Conservation (phyloP, 2,113 vertebrate species). For the Gobius niger region DNA sequence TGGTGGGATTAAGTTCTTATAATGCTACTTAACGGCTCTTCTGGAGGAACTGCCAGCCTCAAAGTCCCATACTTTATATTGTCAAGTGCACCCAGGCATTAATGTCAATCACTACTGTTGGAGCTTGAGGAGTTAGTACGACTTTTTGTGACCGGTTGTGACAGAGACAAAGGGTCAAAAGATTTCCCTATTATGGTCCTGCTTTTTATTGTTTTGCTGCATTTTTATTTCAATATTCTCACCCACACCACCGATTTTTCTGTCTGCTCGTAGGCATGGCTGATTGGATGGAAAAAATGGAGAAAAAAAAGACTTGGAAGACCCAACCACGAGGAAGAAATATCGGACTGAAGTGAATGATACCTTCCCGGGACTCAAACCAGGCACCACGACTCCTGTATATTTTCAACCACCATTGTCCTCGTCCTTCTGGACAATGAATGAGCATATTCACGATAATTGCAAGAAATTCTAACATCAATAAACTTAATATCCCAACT, state of each 20-base stretch:
- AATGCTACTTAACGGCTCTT: neutral
- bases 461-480: too few species aligned
- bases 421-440: neutral
- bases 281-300: neutral
- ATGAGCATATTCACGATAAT: too few species aligned
- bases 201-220: too few species aligned
- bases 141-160: neutral
- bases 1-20: neutral
- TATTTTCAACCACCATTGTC: constrained; percentile 8
- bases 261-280: neutral
- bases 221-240: too few species aligned
- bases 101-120: neutral
- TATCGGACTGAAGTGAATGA: too few species aligned
- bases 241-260: neutral
- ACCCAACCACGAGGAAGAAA: too few species aligned
- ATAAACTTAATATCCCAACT: too few species aligned
- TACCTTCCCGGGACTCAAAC: neutral
- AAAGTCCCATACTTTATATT: neutral
- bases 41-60: neutral
- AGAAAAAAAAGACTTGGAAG: too few species aligned
- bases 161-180: neutral
- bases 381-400: neutral
- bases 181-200: too few species aligned
- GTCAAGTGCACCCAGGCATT: neutral
- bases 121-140: neutral